phyloP scores from a whole-genome alignment of 2,113 vertebrate genomes.

The Apistogramma diplotaenia region DNA sequence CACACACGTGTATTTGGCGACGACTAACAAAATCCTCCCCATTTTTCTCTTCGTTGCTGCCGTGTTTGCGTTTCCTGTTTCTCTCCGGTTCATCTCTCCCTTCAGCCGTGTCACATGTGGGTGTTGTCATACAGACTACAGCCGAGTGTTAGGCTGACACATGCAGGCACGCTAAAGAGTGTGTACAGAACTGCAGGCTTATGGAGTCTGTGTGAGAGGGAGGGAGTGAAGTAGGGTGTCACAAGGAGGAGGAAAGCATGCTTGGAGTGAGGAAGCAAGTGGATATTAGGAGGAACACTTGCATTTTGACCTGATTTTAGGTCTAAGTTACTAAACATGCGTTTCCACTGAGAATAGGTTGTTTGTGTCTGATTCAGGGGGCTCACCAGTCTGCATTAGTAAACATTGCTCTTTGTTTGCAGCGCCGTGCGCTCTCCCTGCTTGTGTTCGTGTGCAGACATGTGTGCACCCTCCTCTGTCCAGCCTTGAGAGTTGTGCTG shows the following conservation, averaged over 20 bases:
- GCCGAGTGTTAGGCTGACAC: slow-evolving; percentile 17
- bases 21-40: background rate
- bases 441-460: background rate
- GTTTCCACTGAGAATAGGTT: background rate
- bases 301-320: background rate
- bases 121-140: slow-evolving; percentile 33
- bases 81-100: slow-evolving; percentile 1
- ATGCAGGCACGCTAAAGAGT: background rate
- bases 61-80: background rate
- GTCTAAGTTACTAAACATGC: background rate
- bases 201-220: slow-evolving; percentile 21
- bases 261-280: background rate
- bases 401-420: background rate
- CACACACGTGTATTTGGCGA: background rate
- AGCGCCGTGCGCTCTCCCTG: background rate
- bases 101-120: slow-evolving; percentile 54
- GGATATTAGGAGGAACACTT: background rate
- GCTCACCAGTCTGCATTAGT: background rate
- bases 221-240: background rate
- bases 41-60: background rate
- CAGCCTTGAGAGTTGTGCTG: background rate
- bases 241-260: background rate
- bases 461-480: background rate
- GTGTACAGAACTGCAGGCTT: slow-evolving; percentile 25
- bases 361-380: background rate